Percentiles rank a stretch among this genome's conserved stretches.
These are phyloP conservation scores for Athetis lepigone DNA, from an alignment of 2,888 invertebrate genomes.

Conservation along the genomic window DNA sequence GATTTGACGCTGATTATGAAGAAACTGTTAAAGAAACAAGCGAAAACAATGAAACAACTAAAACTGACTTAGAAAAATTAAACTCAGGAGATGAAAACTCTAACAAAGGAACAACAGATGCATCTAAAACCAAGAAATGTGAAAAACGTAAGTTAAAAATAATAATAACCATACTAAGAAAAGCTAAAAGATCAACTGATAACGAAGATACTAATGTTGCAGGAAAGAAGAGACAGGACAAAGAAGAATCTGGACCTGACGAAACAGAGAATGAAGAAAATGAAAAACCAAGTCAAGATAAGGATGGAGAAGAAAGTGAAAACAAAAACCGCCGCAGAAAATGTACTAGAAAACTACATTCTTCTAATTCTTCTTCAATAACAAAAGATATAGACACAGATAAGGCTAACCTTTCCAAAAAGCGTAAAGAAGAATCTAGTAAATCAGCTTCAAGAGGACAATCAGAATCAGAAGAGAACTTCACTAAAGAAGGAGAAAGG, in stretches of 20 bases:
- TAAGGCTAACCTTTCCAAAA: background rate
- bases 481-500: fast-evolving
- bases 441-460: background rate
- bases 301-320: background rate
- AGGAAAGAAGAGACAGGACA: constrained; percentile 6
- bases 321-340: background rate
- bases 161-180: background rate
- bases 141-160: background rate
- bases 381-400: background rate
- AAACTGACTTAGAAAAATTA: no score
- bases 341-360: background rate
- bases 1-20: background rate
- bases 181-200: background rate
- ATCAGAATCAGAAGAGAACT: background rate
- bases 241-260: background rate
- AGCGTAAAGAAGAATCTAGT: background rate
- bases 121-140: background rate
- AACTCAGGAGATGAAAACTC: no score
- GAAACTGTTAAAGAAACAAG: background rate
- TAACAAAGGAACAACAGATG: background rate
- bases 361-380: no score
- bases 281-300: background rate
- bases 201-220: background rate
- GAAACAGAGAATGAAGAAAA: background rate
- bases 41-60: no score